These are phyloP conservation scores for Pollimyrus isidori DNA, from an alignment of 2,113 vertebrate genomes.

Conservation along the genomic window DNA sequence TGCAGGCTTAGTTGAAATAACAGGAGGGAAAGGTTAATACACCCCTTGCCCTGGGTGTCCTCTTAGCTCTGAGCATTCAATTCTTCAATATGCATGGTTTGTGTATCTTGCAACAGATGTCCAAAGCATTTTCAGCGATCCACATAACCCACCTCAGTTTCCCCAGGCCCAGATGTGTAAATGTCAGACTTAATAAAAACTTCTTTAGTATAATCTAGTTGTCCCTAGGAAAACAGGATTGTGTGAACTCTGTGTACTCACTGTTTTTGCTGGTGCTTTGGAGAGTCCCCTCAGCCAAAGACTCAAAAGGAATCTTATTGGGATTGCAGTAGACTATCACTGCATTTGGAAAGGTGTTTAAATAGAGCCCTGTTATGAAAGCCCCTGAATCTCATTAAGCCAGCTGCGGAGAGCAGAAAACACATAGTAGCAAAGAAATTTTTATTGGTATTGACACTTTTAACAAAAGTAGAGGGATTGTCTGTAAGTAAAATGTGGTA, in stretches of 20 bases:
- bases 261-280: slow-evolving; percentile 6
- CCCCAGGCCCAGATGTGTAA: slow-evolving; percentile 24
- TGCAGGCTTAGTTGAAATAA: neutral
- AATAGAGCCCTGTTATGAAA: slow-evolving; percentile 22
- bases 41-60: neutral
- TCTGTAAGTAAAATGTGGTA: slow-evolving; percentile 24
- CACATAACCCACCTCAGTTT: neutral
- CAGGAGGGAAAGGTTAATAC: neutral
- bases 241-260: slow-evolving; percentile 15
- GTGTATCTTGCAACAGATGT: neutral
- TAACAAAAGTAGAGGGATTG: slow-evolving; percentile 25
- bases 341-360: slow-evolving; percentile 19
- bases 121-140: neutral
- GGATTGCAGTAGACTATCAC: neutral
- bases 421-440: slow-evolving; percentile 16
- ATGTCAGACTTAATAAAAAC: slow-evolving; percentile 30
- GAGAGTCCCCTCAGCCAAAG: slow-evolving; percentile 17
- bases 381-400: slow-evolving; percentile 23
- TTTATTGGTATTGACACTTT: slow-evolving; percentile 31
- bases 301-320: slow-evolving; percentile 20
- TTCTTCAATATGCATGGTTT: neutral
- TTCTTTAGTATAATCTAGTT: slow-evolving; percentile 15
- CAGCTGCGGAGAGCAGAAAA: slow-evolving; percentile 18
- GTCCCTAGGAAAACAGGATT: slow-evolving; percentile 18
- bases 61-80: neutral